Conservation (phyloP, 2,113 vertebrate species). For the Chauna torquata region DNA sequence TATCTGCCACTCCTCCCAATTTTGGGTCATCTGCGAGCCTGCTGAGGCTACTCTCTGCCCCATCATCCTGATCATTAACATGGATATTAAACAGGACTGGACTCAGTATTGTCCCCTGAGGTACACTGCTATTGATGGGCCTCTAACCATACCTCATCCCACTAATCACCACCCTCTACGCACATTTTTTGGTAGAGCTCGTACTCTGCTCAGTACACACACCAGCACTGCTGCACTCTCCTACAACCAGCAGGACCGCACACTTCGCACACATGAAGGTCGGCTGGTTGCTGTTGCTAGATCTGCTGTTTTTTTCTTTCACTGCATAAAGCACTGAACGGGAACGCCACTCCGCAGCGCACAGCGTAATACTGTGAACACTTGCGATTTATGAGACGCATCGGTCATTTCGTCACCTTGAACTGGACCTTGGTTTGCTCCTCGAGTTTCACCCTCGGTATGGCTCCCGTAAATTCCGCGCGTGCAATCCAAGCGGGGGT, state of each 20-base stretch:
- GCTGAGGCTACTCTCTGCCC: too few species aligned
- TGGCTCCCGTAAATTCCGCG: too few species aligned
- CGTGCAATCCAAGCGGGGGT: too few species aligned
- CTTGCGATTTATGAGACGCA: fast-evolving
- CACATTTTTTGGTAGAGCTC: not conserved
- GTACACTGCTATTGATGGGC: too few species aligned
- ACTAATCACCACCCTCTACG: not conserved
- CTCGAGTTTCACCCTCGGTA: fast-evolving
- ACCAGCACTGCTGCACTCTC: not conserved
- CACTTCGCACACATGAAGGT: fast-evolving
- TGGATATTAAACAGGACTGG: too few species aligned
- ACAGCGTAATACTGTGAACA: too few species aligned
- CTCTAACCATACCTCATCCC: not conserved
- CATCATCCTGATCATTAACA: too few species aligned
- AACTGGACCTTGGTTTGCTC: fast-evolving
- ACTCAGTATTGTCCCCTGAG: too few species aligned
- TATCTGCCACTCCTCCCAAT: too few species aligned
- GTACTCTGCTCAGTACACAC: fast-evolving
- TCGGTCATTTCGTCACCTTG: fast-evolving
- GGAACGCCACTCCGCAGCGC: fast-evolving
- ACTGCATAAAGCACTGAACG: fast-evolving
- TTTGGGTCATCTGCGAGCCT: too few species aligned
- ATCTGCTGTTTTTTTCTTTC: fast-evolving
- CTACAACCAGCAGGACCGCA: fast-evolving
- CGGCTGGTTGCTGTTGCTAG: too few species aligned